phyloP scores from a whole-genome alignment of 1,140 invertebrate genomes.

The Macrobrachium rosenbergii region DNA sequence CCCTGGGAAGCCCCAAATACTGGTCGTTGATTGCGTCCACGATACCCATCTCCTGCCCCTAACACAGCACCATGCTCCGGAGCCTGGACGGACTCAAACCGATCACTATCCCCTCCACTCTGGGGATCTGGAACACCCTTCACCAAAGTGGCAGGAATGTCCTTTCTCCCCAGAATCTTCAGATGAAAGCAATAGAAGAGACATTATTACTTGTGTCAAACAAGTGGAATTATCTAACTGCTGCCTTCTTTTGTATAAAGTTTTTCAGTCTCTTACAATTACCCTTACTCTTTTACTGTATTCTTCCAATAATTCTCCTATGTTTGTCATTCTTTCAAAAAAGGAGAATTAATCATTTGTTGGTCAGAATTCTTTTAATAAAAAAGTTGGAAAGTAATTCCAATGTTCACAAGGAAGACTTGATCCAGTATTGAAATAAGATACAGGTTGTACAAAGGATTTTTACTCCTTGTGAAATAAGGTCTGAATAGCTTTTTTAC shows the following conservation, averaged over 20 bases:
- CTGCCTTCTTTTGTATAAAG: too few relatives aligned
- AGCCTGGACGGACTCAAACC: constrained; percentile 38
- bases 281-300: too few relatives aligned
- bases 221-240: too few relatives aligned
- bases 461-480: too few relatives aligned
- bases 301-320: not conserved
- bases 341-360: not conserved
- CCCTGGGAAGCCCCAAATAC: constrained; percentile 6
- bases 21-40: not conserved
- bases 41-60: not conserved
- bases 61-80: not conserved
- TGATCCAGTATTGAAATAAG: too few relatives aligned
- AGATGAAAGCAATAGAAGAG: not conserved
- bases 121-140: constrained; percentile 1
- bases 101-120: constrained; percentile 23
- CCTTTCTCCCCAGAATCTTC: constrained; percentile 31
- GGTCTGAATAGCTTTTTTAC: too few relatives aligned
- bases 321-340: not conserved
- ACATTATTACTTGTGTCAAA: too few relatives aligned
- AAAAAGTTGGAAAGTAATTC: too few relatives aligned
- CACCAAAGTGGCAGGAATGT: constrained; percentile 4
- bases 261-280: too few relatives aligned
- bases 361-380: too few relatives aligned
- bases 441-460: too few relatives aligned
- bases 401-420: too few relatives aligned